Evolutionary conservation across 2,888 invertebrate genomes (phyloP).

Genomic region (Drosophila sordidapex): DNA sequence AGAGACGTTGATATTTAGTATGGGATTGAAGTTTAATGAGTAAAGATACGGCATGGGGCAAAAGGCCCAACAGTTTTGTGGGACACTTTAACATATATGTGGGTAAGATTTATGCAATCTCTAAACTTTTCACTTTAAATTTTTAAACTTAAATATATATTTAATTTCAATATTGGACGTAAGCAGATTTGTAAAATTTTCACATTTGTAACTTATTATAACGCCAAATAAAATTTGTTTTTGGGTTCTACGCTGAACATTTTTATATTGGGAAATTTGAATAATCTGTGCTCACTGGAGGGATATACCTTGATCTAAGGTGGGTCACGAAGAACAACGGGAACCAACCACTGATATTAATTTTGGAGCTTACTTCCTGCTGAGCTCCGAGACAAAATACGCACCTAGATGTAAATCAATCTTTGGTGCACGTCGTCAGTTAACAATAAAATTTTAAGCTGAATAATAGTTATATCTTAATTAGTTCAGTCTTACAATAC

Average conservation of each 20-base stretch:
- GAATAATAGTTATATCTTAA: background rate
- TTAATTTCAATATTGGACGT: constrained; percentile 44
- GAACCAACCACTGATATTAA: background rate
- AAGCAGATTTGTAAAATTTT: constrained; percentile 60
- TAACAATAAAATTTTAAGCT: background rate
- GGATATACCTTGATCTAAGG: background rate
- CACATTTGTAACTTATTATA: constrained; percentile 35
- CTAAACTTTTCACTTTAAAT: constrained; percentile 26
- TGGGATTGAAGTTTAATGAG: constrained; percentile 44
- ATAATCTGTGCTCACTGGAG: background rate
- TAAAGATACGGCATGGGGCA: constrained; percentile 27
- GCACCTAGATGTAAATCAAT: background rate
- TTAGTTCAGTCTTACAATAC: background rate
- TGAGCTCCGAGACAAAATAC: background rate
- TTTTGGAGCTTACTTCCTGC: background rate
- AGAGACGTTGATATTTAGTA: constrained; percentile 44
- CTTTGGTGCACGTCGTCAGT: background rate
- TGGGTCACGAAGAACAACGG: background rate
- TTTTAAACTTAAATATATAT: constrained; percentile 20
- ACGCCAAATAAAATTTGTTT: constrained; percentile 53
- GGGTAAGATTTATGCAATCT: constrained; percentile 48
- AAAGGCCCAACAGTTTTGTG: constrained; percentile 42
- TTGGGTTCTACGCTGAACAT: constrained; percentile 22
- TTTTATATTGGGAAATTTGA: constrained; percentile 1
- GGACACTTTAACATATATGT: constrained; percentile 40